Evolutionary conservation across 2,113 vertebrate species (phyloP), one percentile per base, ranked within the genome.

Genomic region (Pseudopipra pipra): DNA sequence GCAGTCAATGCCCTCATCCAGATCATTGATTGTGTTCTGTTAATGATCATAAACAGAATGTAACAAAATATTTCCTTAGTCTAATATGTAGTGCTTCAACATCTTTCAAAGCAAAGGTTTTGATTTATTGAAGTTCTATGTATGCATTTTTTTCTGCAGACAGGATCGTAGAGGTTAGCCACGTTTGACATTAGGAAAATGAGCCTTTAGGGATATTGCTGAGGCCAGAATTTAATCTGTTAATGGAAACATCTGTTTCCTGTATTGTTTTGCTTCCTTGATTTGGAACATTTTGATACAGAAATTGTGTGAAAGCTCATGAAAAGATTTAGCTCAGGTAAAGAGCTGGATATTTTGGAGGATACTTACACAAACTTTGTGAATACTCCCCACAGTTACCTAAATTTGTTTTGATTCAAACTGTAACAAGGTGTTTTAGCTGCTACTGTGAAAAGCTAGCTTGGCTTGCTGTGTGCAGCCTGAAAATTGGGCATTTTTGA

Each of bases 171-270:
- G 35, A 23, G 0, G 0, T 54, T 58, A 80, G 51, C 55, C 5
- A 3, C n/a, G 22, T 74, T 65, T 81, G 75, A 87, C 35, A 19
- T 83, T 63, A 84, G 78, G 85, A 90, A 93, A 71, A 43, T 12
- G 52, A 86, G 56, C 41, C 83, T 93, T 86, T 41, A 49, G 93
- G 93, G 86, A 49, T 94, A 91, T 47, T 89, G 46, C 79, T 87
- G 84, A 63, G 78, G 66, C 43, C 51, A 73, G 46, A 94, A 75
- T 75, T 83, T 56, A 66, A 80, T 93, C 77, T 92, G 58, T 70
- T 62, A 55, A 87, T 96, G 87, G 90, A 95, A 96, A 95, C 92
- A 95, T 89, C 84, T 97, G 94, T 95, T 96, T 94, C 94, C 91
- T 80, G 54, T 93, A 33, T 95, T 87, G n/a, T 89, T 90, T 55